phyloP scores from a whole-genome alignment of 2,888 invertebrate species.

The Aleiodes testaceus region DNA sequence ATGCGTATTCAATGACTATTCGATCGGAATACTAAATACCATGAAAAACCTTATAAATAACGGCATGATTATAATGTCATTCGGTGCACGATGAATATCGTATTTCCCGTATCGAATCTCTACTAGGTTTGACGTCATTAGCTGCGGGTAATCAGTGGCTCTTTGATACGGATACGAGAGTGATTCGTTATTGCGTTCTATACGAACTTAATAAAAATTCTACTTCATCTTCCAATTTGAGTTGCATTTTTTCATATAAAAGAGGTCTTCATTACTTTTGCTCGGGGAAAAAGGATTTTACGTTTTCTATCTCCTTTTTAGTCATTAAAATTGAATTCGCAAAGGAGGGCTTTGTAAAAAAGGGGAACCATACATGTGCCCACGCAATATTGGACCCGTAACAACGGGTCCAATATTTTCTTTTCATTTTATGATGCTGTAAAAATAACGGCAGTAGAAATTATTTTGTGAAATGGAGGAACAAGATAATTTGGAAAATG shows the following conservation, averaged over 20 bases:
- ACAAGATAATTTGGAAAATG: no score
- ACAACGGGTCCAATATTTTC: background rate
- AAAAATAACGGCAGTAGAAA: background rate
- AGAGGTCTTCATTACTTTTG: no score
- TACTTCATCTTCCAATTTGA: background rate
- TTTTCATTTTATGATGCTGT: background rate
- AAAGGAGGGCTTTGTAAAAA: no score
- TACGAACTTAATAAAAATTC: background rate
- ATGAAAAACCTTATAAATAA: slow-evolving; percentile 13
- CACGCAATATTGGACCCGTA: slow-evolving; percentile 4
- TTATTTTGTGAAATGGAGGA: background rate
- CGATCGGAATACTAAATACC: background rate
- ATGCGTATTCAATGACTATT: no score
- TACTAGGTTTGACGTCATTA: slow-evolving; percentile 19
- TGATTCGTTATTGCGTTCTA: background rate
- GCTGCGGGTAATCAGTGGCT: slow-evolving; percentile 23
- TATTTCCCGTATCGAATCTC: slow-evolving; percentile 15
- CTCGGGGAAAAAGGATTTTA: background rate
- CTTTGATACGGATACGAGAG: slow-evolving; percentile 23
- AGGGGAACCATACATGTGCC: background rate
- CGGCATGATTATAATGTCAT: slow-evolving; percentile 15
- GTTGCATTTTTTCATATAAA: background rate
- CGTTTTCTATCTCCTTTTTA: background rate
- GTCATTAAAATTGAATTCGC: background rate
- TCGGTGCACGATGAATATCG: background rate